Evolutionary conservation across 2,888 invertebrate species (phyloP).

Genomic region (Chamaedrilus cognettii): DNA sequence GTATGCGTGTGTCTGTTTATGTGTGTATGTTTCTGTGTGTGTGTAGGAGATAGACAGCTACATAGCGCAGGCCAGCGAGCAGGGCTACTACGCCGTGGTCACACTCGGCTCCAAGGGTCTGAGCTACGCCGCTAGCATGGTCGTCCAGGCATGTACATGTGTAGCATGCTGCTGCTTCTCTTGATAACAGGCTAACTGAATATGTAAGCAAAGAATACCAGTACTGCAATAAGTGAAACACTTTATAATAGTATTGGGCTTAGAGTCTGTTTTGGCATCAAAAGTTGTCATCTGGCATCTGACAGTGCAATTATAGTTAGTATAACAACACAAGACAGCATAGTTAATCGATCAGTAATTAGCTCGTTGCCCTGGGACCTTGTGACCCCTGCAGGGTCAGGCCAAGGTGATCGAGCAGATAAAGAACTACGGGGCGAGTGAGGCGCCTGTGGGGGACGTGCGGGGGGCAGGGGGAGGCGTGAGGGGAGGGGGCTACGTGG

Average conservation of each 20-base stretch:
- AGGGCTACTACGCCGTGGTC: constrained; percentile 88
- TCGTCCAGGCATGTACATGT: constrained; percentile 50
- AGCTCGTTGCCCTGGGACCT: too few species aligned
- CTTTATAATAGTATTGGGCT: constrained; percentile 9
- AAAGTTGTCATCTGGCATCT: too few species aligned
- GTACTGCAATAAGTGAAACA: not conserved
- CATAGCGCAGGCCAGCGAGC: constrained; percentile 87
- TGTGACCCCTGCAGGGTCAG: constrained; percentile 74
- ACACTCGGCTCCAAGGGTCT: constrained; percentile 88
- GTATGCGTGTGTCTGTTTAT: too few species aligned
- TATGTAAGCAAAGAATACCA: not conserved
- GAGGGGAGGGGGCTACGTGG: too few species aligned
- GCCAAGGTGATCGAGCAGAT: constrained; percentile 86
- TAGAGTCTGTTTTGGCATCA: too few species aligned
- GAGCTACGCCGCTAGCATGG: constrained; percentile 76
- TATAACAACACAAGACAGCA: too few species aligned
- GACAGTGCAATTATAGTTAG: too few species aligned
- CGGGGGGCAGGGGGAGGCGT: not conserved
- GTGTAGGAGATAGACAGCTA: constrained; percentile 91
- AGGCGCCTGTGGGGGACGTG: not conserved
- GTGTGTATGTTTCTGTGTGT: too few species aligned
- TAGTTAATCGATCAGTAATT: too few species aligned
- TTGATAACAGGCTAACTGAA: not conserved
- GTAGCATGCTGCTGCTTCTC: constrained; percentile 8
- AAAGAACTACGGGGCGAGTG: constrained; percentile 86